Conservation (phyloP, 2,113 vertebrate genomes). For the Macquaria ambigua region DNA sequence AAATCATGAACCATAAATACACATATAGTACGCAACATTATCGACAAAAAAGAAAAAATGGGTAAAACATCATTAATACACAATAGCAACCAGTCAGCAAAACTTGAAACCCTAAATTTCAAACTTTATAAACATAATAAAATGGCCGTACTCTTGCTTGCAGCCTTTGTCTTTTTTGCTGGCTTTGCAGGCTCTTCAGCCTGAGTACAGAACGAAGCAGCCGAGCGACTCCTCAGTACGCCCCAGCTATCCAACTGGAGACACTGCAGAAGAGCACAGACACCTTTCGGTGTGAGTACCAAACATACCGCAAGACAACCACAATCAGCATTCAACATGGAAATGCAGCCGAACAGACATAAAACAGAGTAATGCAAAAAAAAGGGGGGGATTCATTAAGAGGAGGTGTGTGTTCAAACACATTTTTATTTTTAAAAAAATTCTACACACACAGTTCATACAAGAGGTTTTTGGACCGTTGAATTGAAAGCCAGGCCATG, state of each 20-base stretch:
- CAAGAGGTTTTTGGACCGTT: no score
- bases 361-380: no score
- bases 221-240: conserved; percentile 64
- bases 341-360: no score
- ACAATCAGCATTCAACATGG: no score
- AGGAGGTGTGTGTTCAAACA: no score
- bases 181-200: conserved; percentile 71
- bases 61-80: not conserved
- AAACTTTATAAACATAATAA: not conserved
- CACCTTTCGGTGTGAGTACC: not conserved
- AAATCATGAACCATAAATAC: not conserved
- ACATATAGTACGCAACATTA: not conserved
- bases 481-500: no score
- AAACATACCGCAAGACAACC: no score
- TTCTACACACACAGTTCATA: no score
- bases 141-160: conserved; percentile 73
- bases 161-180: conserved; percentile 74
- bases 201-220: conserved; percentile 77
- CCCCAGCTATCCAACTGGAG: conserved; percentile 73
- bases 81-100: not conserved
- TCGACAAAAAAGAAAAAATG: not conserved
- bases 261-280: conserved; percentile 65
- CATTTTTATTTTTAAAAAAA: no score
- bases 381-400: no score
- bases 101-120: not conserved